phyloP scores from a whole-genome alignment of 2,888 invertebrate species.

The Nomada ferruginata region DNA sequence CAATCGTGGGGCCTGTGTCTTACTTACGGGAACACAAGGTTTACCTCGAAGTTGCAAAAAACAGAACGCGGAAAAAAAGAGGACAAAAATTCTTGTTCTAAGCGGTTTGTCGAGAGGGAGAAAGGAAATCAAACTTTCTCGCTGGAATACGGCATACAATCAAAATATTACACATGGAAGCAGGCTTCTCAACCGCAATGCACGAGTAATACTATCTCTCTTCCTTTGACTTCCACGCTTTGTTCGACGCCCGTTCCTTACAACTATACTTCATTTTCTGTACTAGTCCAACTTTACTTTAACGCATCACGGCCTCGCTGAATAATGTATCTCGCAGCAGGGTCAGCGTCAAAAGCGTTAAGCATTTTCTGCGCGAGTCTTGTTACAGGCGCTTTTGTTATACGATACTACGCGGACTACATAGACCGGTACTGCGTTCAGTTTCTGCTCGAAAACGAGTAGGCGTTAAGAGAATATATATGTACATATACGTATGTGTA shows the following conservation, averaged over 20 bases:
- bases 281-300: conserved; percentile 9
- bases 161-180: conserved; percentile 61
- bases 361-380: conserved; percentile 50
- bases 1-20: background rate
- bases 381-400: conserved; percentile 59
- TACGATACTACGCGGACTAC: conserved; percentile 42
- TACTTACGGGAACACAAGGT: background rate
- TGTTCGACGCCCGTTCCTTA: conserved; percentile 1
- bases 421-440: conserved; percentile 24
- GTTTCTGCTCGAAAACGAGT: conserved; percentile 31
- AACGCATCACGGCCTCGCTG: conserved; percentile 28
- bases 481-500: no score
- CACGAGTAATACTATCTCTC: conserved; percentile 51
- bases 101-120: conserved; percentile 37
- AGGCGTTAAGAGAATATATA: conserved; percentile 11
- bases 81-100: conserved; percentile 16
- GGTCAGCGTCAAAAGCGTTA: conserved; percentile 23
- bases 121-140: conserved; percentile 65
- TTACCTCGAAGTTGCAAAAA: background rate
- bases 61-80: background rate
- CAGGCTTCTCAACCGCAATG: conserved; percentile 26
- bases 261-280: conserved; percentile 14
- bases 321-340: conserved; percentile 9
- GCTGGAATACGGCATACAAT: conserved; percentile 43
- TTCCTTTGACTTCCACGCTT: conserved; percentile 35